Evolutionary conservation across 2,888 invertebrate species (phyloP), one percentile per base, ranked within the genome.

Genomic region (Dicyrtoma fusca): DNA sequence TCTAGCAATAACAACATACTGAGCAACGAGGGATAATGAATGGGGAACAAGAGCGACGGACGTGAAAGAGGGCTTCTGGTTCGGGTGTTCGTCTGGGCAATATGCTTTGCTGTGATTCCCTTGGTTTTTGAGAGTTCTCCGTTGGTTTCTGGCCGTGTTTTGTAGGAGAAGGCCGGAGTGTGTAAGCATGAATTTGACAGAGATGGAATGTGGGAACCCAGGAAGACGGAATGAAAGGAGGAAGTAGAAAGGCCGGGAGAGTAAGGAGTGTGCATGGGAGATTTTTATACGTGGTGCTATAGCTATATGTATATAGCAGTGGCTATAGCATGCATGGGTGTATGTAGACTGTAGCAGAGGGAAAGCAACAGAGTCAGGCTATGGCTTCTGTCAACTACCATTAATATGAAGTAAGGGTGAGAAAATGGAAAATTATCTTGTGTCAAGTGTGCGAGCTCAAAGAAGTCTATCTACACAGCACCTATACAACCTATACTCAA

Each of bases 131-230:
- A n/a, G n/a, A n/a, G n/a, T 51, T 51, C 51, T 51, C 21, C 51
- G 17, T 51, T 34, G 8, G 34, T 8, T n/a, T 11, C 51, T 8
- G 1, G 8, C 14, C n/a, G 17, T 5, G 51, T n/a, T 51, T 51
- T n/a, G 17, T 51, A 23, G 21, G 4, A 17, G 53, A 42, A 19
- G 34, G 17, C 13, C 5, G 8, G 34, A 34, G 34, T 5, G 62
- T 44, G 21, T 62, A 44, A 3, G 26, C n/a, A 19, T 25, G 44
- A 62, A 62, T 62, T 51, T 62, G 70, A 70, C 70, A 70, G 62
- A 62, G 70, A 70, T 49, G 34, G 53, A 70, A 70, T 70, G 70
- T 70, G 70, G 70, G 70, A 70, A 70, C 57, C 23, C 19, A 1
- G 17, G 34, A 47, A 17, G 51, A 65, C 21, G 47, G 45, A 19